Evolutionary conservation across 2,113 vertebrate species (phyloP).

Genomic region (Camelus dromedarius): DNA sequence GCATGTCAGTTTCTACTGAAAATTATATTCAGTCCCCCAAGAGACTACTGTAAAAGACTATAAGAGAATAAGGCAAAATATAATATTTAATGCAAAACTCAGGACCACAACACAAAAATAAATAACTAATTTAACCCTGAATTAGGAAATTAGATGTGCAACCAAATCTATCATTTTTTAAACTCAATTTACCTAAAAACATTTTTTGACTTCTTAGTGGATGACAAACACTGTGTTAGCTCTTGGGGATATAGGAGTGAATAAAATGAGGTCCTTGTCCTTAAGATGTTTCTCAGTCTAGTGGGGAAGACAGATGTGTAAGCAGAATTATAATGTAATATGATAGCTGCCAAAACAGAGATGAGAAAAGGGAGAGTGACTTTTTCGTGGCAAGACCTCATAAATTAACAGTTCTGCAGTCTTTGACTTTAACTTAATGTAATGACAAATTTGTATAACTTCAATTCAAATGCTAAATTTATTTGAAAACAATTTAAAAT

Average conservation of each 20-base stretch:
- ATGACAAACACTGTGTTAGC: neutral
- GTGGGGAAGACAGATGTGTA: neutral
- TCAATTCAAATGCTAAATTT: neutral
- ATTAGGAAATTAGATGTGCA: conserved; percentile 27
- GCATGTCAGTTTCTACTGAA: conserved; percentile 6
- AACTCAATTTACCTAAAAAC: neutral
- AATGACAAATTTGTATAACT: neutral
- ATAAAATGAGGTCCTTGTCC: neutral
- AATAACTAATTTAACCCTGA: neutral
- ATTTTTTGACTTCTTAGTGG: neutral
- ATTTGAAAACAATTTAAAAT: conserved; percentile 34
- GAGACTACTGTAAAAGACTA: neutral
- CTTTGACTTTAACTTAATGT: neutral
- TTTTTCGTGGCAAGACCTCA: neutral
- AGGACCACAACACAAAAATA: neutral
- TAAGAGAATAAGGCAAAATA: neutral
- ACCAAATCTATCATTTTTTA: conserved; percentile 21
- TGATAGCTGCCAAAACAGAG: neutral
- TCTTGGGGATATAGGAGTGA: neutral
- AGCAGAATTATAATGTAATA: neutral
- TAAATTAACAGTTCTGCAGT: neutral
- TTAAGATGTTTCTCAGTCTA: neutral
- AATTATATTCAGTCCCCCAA: conserved; percentile 27
- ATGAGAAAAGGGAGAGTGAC: neutral
- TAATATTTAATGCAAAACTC: neutral